Evolutionary conservation across 2,888 invertebrate species (phyloP).

Genomic region (Tigriopus californicus): DNA sequence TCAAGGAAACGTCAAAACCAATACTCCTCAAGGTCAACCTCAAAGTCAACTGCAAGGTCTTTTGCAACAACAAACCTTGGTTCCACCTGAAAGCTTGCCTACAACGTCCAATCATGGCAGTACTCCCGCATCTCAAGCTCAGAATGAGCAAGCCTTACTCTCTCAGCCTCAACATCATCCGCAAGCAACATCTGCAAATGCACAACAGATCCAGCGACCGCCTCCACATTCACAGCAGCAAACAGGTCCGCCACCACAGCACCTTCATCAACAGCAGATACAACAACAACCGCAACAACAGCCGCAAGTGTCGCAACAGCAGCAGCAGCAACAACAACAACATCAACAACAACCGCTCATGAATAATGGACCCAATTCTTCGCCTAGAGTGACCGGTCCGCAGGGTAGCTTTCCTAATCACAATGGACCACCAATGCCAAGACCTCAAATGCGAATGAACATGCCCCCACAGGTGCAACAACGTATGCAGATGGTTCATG

Average conservation of each 20-base stretch:
- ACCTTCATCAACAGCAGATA: slow-evolving; percentile 21
- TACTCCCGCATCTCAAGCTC: neutral
- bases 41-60: neutral
- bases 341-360: slow-evolving; percentile 16
- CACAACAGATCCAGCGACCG: slow-evolving; percentile 34
- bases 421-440: neutral
- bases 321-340: slow-evolving; percentile 8
- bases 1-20: no score
- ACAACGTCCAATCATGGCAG: neutral
- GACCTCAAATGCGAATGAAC: neutral
- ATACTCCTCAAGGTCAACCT: neutral
- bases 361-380: slow-evolving; percentile 12
- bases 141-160: neutral
- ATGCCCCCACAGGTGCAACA: neutral
- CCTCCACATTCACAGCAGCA: slow-evolving; percentile 16
- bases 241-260: slow-evolving; percentile 19
- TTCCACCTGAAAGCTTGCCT: neutral
- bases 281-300: slow-evolving; percentile 23
- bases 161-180: slow-evolving; percentile 23
- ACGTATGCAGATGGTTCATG: neutral
- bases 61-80: neutral
- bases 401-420: neutral
- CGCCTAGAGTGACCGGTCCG: slow-evolving; percentile 9
- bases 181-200: slow-evolving; percentile 34
- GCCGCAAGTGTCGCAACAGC: slow-evolving; percentile 23